phyloP scores from a whole-genome alignment of 2,113 vertebrate genomes.

The Esox niger region DNA sequence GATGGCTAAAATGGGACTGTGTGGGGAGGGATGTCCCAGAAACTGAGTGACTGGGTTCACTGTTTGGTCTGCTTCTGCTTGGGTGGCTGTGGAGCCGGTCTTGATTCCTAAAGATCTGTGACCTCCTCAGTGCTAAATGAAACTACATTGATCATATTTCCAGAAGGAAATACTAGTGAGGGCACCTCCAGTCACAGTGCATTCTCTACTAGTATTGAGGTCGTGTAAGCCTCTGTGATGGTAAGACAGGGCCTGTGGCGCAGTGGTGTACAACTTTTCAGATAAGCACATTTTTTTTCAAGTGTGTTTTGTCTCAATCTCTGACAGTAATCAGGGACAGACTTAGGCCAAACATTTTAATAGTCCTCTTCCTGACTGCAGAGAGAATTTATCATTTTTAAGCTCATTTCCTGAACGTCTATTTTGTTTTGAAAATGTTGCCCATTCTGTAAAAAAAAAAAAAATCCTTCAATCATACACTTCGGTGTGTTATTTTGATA shows the following conservation, averaged over 20 bases:
- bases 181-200: not conserved
- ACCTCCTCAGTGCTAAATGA: not conserved
- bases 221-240: not conserved
- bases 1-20: constrained; percentile 30
- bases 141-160: not conserved
- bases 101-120: not conserved
- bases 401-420: too few relatives aligned
- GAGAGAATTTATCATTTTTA: too few relatives aligned
- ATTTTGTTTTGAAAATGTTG: too few relatives aligned
- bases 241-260: not conserved
- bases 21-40: constrained; percentile 37
- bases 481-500: too few relatives aligned
- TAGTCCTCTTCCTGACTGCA: too few relatives aligned
- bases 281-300: not conserved
- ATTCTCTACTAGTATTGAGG: not conserved
- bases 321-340: not conserved
- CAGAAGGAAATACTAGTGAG: not conserved
- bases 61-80: not conserved
- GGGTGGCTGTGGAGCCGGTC: not conserved
- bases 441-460: too few relatives aligned
- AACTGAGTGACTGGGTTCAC: constrained; percentile 6
- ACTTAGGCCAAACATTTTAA: too few relatives aligned
- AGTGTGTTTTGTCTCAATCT: not conserved
- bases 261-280: constrained; percentile 1
- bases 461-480: too few relatives aligned